A percentile compares a stretch with the other conserved stretches of the same genome.
Evolutionary conservation across 2,797 vertebrate species (phyloP).

Genomic region (Coregonus suidteri): DNA sequence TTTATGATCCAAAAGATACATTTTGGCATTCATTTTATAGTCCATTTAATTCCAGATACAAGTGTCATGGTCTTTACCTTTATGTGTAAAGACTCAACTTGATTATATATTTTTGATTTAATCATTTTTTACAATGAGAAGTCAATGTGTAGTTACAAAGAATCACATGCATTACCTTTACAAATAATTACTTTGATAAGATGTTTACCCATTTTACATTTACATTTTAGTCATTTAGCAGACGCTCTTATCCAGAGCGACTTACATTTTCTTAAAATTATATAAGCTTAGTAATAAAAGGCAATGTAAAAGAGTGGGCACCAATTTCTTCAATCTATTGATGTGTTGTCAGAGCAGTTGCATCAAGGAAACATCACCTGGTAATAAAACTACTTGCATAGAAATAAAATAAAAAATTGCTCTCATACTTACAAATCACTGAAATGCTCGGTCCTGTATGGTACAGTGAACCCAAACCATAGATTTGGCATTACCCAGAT

Average conservation of each 20-base stretch:
- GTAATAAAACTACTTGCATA: no score
- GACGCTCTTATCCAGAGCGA: no score
- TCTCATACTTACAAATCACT: background rate
- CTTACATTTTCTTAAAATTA: background rate
- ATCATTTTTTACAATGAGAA: slow-evolving; percentile 13
- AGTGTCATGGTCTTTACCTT: background rate
- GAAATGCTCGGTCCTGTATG: no score
- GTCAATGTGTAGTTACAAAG: slow-evolving; percentile 1
- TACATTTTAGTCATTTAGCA: no score
- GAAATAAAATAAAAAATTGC: background rate
- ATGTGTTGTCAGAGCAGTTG: background rate
- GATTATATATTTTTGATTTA: slow-evolving; percentile 11
- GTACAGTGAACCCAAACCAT: slow-evolving; percentile 1
- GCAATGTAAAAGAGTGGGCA: slow-evolving; percentile 6
- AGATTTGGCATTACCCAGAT: background rate
- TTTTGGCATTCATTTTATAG: background rate
- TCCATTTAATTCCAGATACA: background rate
- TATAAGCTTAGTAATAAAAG: slow-evolving; percentile 1
- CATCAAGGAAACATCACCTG: background rate
- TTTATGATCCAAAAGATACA: background rate
- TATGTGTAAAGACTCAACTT: slow-evolving; percentile 1
- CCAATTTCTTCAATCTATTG: background rate
- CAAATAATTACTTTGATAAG: slow-evolving; percentile 8
- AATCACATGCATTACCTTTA: background rate
- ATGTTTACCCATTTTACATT: no score